Evolutionary conservation across 2,113 vertebrate species (phyloP).

Genomic region (Ia io): DNA sequence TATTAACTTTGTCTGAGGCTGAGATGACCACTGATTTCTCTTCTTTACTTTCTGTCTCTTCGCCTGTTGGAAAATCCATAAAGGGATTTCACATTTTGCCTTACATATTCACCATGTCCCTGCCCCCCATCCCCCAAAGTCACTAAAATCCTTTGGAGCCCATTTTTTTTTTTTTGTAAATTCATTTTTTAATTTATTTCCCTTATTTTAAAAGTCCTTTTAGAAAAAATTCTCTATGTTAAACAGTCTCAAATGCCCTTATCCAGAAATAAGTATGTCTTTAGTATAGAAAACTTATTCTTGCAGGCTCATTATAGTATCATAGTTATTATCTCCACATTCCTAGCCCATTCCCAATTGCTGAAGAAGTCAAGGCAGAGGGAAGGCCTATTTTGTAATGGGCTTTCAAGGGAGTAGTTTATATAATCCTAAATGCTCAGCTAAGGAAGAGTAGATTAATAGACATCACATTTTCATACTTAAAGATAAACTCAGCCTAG

Average conservation of each 20-base stretch:
- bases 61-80: background rate
- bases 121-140: background rate
- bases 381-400: conserved; percentile 57
- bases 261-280: conserved; percentile 54
- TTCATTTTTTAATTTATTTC: conserved; percentile 58
- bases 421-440: conserved; percentile 71
- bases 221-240: conserved; percentile 56
- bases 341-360: background rate
- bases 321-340: conserved; percentile 29
- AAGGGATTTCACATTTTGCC: conserved; percentile 62
- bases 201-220: conserved; percentile 55
- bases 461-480: conserved; percentile 76
- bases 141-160: conserved; percentile 66
- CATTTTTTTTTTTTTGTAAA: conserved; percentile 63
- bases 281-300: conserved; percentile 48
- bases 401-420: conserved; percentile 67
- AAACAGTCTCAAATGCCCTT: conserved; percentile 41
- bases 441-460: conserved; percentile 80
- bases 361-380: conserved; percentile 62
- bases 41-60: conserved; percentile 60
- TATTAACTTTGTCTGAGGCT: conserved; percentile 61
- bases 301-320: conserved; percentile 20
- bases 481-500: conserved; percentile 80
- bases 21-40: conserved; percentile 66
- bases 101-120: conserved; percentile 50